Percentiles rank a stretch among this genome's conserved stretches.
phyloP scores from a whole-genome alignment of 2,888 invertebrate species.

The Scaptomyza flava region DNA sequence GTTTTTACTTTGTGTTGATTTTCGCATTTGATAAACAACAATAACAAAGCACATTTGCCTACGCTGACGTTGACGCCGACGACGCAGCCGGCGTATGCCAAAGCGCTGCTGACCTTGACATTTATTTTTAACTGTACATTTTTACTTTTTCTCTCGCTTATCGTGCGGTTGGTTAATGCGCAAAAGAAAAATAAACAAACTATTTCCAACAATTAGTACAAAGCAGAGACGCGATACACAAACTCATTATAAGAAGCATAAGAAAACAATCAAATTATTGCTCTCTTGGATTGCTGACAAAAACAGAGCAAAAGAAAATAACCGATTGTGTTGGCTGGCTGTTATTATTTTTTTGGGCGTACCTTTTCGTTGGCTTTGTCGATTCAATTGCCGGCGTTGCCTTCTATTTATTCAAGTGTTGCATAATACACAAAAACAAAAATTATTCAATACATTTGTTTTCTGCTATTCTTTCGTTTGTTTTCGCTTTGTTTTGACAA shows the following conservation, averaged over 20 bases:
- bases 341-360: constrained; percentile 27
- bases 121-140: constrained; percentile 81
- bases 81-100: constrained; percentile 5
- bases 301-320: constrained; percentile 28
- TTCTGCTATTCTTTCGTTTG: constrained; percentile 7
- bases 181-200: constrained; percentile 24
- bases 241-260: constrained; percentile 13
- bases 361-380: neutral
- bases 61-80: constrained; percentile 23
- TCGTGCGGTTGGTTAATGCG: constrained; percentile 21
- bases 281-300: constrained; percentile 1
- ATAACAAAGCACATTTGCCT: constrained; percentile 28
- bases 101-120: constrained; percentile 79
- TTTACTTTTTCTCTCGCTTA: constrained; percentile 59
- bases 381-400: constrained; percentile 32
- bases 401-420: constrained; percentile 34
- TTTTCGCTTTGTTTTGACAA: constrained; percentile 55
- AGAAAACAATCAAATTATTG: constrained; percentile 23
- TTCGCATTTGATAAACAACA: constrained; percentile 41
- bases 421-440: constrained; percentile 54
- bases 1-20: constrained; percentile 31
- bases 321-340: constrained; percentile 23
- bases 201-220: constrained; percentile 5
- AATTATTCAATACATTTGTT: constrained; percentile 7
- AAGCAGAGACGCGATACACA: constrained; percentile 1